A percentile compares a stretch with the other conserved stretches of the same genome.
Evolutionary conservation across 2,113 vertebrate genomes (phyloP).

Genomic region (Globicephala melas): DNA sequence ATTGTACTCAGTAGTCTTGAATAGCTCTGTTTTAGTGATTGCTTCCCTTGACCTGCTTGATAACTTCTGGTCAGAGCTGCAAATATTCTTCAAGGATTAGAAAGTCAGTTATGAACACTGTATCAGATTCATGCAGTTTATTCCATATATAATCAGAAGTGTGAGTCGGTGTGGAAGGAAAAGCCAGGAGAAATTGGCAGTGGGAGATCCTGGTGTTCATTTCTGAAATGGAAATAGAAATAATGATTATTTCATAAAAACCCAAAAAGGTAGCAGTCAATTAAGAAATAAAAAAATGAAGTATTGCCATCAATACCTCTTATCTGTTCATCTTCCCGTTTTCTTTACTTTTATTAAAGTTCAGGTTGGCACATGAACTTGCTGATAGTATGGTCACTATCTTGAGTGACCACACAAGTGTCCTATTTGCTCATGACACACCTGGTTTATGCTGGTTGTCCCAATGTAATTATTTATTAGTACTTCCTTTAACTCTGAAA

Average conservation of each 20-base stretch:
- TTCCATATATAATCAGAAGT: neutral
- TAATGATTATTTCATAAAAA: neutral
- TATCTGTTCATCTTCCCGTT: neutral
- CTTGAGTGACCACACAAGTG: neutral
- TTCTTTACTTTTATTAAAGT: neutral
- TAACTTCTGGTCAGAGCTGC: neutral
- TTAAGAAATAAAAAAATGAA: neutral
- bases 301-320: neutral
- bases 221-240: neutral
- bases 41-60: neutral
- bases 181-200: neutral
- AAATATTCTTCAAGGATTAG: neutral
- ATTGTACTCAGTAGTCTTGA: neutral
- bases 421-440: neutral
- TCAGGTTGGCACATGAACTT: neutral
- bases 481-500: neutral
- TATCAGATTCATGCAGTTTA: neutral
- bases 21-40: neutral
- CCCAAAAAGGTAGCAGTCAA: neutral
- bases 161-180: neutral
- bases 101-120: neutral
- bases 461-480: neutral
- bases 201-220: neutral
- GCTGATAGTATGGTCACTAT: neutral
- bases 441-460: neutral